Percentiles rank a stretch among this genome's conserved stretches.
phyloP scores from a whole-genome alignment of 2,113 vertebrate species.

The Elephantulus edwardii region DNA sequence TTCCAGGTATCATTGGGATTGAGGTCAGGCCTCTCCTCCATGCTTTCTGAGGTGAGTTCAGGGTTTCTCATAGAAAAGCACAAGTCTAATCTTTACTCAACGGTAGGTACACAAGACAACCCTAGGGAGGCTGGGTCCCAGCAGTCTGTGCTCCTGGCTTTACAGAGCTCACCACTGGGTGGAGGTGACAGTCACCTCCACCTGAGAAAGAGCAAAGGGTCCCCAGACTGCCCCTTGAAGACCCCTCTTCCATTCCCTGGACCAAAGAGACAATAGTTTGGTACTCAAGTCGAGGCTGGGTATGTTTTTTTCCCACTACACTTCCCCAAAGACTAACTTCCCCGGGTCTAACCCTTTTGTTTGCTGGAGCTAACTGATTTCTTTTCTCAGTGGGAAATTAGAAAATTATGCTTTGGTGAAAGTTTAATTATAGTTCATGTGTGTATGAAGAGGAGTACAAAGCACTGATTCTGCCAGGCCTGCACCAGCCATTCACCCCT shows the following conservation, averaged over 20 bases:
- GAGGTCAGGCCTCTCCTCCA: neutral
- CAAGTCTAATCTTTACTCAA: neutral
- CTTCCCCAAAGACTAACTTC: neutral
- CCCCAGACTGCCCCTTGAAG: no score
- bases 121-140: neutral
- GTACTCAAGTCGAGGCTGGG: no score
- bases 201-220: neutral
- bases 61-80: neutral
- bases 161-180: neutral
- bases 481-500: neutral
- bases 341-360: neutral
- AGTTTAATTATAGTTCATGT: neutral
- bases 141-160: neutral
- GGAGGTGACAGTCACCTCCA: neutral
- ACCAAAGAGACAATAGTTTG: neutral
- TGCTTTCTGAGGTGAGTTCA: neutral
- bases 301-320: neutral
- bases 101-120: neutral
- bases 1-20: neutral
- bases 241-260: neutral
- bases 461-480: neutral
- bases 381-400: slow-evolving; percentile 19
- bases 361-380: slow-evolving; percentile 29
- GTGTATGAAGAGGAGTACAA: neutral
- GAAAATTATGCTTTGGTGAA: neutral